Conservation (phyloP, 2,797 vertebrate genomes). For the Falco cherrug region DNA sequence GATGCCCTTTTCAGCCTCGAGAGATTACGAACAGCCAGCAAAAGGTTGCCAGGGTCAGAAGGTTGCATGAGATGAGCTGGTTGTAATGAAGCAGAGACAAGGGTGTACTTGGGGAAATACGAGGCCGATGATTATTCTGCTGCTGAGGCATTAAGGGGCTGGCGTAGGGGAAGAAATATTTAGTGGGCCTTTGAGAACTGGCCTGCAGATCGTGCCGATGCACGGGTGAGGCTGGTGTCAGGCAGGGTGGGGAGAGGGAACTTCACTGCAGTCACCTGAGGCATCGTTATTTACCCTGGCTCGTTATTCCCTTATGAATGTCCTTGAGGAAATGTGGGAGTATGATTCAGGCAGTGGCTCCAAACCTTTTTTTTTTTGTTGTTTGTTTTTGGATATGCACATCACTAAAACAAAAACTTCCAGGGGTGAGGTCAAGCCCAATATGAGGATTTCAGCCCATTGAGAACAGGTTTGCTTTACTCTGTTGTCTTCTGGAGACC, state of each 20-base stretch:
- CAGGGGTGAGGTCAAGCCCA: neutral
- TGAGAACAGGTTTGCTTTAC: neutral
- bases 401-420: neutral
- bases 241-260: neutral
- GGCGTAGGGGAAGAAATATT: neutral
- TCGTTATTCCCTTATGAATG: neutral
- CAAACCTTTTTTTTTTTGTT: neutral
- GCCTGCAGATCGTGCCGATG: neutral
- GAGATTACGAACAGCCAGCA: neutral
- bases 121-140: constrained; percentile 14
- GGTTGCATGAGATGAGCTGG: neutral
- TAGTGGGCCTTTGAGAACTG: neutral
- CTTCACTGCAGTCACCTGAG: neutral
- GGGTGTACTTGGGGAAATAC: constrained; percentile 13
- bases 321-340: neutral
- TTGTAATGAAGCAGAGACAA: neutral
- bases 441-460: neutral
- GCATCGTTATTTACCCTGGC: neutral
- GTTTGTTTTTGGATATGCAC: neutral
- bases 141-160: neutral
- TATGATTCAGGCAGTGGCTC: neutral
- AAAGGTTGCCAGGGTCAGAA: neutral
- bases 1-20: neutral
- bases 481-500: neutral
- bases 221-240: neutral